These are phyloP conservation scores for Spialia ferax DNA, from an alignment of 2,888 invertebrate species.

Conservation along the genomic window DNA sequence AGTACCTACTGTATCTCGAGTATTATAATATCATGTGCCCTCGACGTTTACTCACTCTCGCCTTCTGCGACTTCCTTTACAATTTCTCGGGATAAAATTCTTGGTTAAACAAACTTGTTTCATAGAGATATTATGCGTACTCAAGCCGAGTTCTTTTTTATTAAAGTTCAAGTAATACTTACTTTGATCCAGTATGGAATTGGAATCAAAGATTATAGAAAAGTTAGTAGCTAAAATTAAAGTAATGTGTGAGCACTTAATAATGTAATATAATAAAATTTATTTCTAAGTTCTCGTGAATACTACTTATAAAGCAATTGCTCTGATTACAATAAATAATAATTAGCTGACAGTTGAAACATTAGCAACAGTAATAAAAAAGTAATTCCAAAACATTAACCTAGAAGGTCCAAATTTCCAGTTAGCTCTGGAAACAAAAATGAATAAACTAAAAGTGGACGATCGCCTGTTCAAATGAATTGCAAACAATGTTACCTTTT, in stretches of 20 bases:
- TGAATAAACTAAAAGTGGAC: slow-evolving; percentile 77
- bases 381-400: slow-evolving; percentile 15
- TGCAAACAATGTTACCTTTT: slow-evolving; percentile 86
- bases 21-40: slow-evolving; percentile 70
- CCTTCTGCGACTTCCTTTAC: slow-evolving; percentile 71
- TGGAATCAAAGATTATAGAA: neutral
- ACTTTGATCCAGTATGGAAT: neutral
- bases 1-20: slow-evolving; percentile 39
- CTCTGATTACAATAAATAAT: no score
- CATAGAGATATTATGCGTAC: slow-evolving; percentile 36
- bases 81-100: slow-evolving; percentile 72
- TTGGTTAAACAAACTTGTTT: slow-evolving; percentile 46
- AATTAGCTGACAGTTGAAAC: no score
- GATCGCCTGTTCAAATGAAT: slow-evolving; percentile 83
- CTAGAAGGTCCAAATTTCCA: slow-evolving; percentile 61
- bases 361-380: no score
- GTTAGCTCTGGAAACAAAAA: slow-evolving; percentile 72
- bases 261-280: no score
- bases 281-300: no score
- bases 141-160: slow-evolving; percentile 30
- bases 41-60: slow-evolving; percentile 66
- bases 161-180: slow-evolving; percentile 30
- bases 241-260: no score
- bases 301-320: no score
- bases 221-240: no score